Base-by-base conservation (phyloP, 2,888 invertebrate genomes). In the Pseudeuparius sepicola region DNA sequence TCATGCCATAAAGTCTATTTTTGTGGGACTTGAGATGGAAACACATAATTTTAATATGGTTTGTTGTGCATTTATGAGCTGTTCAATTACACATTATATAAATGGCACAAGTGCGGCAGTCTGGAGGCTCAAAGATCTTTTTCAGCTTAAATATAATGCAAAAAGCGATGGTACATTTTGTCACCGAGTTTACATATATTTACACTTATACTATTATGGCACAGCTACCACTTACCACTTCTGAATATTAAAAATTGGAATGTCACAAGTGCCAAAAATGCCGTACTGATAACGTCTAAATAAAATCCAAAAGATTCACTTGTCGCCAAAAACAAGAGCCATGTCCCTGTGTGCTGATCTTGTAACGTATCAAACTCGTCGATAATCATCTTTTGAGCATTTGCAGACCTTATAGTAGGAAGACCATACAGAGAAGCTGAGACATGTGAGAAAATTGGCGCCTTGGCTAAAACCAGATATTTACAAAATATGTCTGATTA, bases 361-460 rank as follows among this genome's bases (percentile, higher is more conserved):
- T 85, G 83, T 45, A 79, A 20, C 14, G 59, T 57, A 53, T 86
- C 86, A 48, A 87, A 86, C 51, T 85, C 83, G 48, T 73, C 68
- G 27, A 74, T 71, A 31, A 93, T 74, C 49, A 80, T 68, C 42
- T 75, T 66, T 58, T 85, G 73, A 2, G 82, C 78, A 13, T 73
- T 70, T 2, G 80, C 76, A 1, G 90, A 81, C 38, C 94, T 70
- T 41, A 96, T 89, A 0, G 89, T 89, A 20, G 83, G 75, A 16
- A 94, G 70, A 2, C 94, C 94, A 40, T 81, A 74, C 4, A 94
- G 65, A 0, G 88, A 79, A 1, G 89, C 81, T n/a, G 83, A 80
- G 45, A 93, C 73, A 56, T 93, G 89, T 0, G 89, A 85, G 59
- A 90, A 92, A 0, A 94, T 84, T 0, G 94, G 93, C 61, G 90